These are phyloP conservation scores for Zaprionus tsacasi DNA, from an alignment of 1,140 invertebrate genomes.

Conservation along the genomic window DNA sequence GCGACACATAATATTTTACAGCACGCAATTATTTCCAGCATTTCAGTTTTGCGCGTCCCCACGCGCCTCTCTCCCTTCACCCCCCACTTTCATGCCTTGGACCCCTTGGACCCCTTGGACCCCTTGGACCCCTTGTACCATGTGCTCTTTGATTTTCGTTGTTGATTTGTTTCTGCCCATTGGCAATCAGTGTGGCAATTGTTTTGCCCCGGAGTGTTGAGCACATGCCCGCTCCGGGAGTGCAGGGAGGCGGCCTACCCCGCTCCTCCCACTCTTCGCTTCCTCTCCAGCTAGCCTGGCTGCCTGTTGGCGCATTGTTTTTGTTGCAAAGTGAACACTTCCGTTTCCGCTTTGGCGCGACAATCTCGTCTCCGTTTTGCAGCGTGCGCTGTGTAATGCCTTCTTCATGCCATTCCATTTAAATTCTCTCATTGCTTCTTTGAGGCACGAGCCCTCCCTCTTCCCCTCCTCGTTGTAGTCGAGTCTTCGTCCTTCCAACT, in stretches of 20 bases:
- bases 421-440: not conserved
- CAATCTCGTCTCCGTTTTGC: conserved; percentile 9
- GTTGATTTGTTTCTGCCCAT: conserved; percentile 67
- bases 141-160: conserved; percentile 46
- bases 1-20: conserved; percentile 43
- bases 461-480: no score
- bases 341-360: conserved; percentile 63
- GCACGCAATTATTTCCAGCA: conserved; percentile 74
- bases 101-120: no score
- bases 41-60: conserved; percentile 56
- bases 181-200: conserved; percentile 71
- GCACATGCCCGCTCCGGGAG: not conserved
- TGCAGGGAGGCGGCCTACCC: not conserved
- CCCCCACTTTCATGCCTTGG: no score
- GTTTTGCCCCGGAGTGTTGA: conserved; percentile 40
- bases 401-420: not conserved
- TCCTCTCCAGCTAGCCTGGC: conserved; percentile 5
- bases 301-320: conserved; percentile 53
- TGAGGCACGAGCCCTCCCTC: not conserved
- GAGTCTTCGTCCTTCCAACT: not conserved
- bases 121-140: no score
- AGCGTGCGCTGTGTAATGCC: no score
- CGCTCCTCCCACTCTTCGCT: not conserved
- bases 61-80: not conserved
- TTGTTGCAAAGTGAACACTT: conserved; percentile 71